phyloP scores from a whole-genome alignment of 2,113 vertebrate species.

The Dipodomys stephensi region DNA sequence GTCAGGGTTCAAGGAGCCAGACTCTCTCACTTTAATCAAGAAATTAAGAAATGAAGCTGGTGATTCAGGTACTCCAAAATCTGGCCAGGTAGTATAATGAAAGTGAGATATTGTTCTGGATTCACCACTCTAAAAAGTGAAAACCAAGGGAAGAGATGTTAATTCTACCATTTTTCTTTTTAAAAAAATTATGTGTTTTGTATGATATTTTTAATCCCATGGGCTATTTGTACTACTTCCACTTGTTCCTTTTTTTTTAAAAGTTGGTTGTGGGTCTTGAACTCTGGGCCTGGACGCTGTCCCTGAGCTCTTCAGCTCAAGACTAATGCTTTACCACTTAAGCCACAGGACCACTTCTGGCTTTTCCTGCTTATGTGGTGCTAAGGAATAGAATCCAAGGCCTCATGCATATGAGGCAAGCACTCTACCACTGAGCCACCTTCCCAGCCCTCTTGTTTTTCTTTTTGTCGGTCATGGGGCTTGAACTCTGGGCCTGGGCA shows the following conservation, averaged over 20 bases:
- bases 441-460: no score
- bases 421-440: no score
- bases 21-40: slow-evolving; percentile 96
- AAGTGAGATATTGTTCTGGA: slow-evolving; percentile 96
- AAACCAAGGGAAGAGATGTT: slow-evolving; percentile 69
- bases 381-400: no score
- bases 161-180: slow-evolving; percentile 25
- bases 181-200: not conserved
- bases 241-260: not conserved
- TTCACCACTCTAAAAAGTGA: slow-evolving; percentile 91
- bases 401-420: no score
- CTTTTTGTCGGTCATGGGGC: no score
- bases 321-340: no score
- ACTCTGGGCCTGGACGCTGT: no score
- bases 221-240: not conserved
- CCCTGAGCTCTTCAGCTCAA: no score
- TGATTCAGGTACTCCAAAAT: slow-evolving; percentile 99
- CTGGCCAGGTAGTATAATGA: slow-evolving; percentile 99
- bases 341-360: no score
- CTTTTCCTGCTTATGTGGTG: no score
- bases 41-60: slow-evolving; percentile 98
- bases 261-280: no score
- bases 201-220: not conserved
- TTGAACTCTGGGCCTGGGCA: no score
- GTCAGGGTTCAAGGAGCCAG: slow-evolving; percentile 91